Evolutionary conservation across 2,888 invertebrate species (phyloP).

Genomic region (Eulithis testata): DNA sequence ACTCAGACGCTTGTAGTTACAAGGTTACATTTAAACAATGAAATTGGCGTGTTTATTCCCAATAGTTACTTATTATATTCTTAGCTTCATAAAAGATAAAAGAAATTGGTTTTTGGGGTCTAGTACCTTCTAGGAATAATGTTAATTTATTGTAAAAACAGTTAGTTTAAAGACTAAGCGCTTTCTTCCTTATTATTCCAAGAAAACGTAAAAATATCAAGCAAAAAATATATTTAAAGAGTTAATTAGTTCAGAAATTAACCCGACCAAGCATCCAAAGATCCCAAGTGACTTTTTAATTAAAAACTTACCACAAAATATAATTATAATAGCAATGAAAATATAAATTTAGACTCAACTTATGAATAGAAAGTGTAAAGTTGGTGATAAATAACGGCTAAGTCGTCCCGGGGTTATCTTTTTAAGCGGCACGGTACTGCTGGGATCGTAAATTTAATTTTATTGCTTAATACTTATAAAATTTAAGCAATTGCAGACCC

Average conservation of each 20-base stretch:
- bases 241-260: constrained; percentile 20
- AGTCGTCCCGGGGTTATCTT: constrained; percentile 69
- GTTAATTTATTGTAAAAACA: no score
- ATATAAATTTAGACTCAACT: constrained; percentile 61
- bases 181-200: background rate
- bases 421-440: constrained; percentile 56
- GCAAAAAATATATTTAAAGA: constrained; percentile 7
- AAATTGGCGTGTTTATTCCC: no score
- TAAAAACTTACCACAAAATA: constrained; percentile 48
- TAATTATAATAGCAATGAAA: constrained; percentile 57
- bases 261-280: constrained; percentile 12
- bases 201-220: constrained; percentile 7
- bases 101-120: no score
- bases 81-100: no score
- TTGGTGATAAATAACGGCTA: constrained; percentile 64
- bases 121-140: no score
- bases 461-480: constrained; percentile 65
- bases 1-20: no score
- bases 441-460: constrained; percentile 68
- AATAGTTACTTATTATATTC: no score
- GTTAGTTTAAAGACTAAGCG: no score
- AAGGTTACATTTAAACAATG: no score
- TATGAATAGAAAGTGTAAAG: constrained; percentile 63
- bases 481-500: constrained; percentile 58
- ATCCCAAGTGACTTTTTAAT: constrained; percentile 41